Conservation (phyloP, 2,113 vertebrate genomes). For the Loxodonta africana region DNA sequence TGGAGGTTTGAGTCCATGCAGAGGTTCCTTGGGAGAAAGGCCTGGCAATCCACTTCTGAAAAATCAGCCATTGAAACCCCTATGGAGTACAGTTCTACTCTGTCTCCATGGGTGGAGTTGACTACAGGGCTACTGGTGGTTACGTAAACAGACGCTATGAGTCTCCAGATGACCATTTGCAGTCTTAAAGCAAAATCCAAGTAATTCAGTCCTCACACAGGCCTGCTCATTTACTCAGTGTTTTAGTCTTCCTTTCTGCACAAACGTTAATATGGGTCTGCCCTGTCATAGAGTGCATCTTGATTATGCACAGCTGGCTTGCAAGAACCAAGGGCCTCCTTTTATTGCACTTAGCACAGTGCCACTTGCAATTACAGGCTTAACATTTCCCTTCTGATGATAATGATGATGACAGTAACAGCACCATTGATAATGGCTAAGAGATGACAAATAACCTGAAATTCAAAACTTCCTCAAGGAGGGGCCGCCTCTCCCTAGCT, state of each 20-base stretch:
- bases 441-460: slow-evolving; percentile 66
- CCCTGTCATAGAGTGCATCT: neutral
- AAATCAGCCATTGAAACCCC: too few species aligned
- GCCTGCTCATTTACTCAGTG: neutral
- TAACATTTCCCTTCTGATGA: slow-evolving; percentile 67
- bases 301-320: slow-evolving; percentile 60
- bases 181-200: neutral
- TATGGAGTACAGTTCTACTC: too few species aligned
- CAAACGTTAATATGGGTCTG: neutral
- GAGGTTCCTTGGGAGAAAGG: too few species aligned
- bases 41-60: too few species aligned
- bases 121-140: too few species aligned
- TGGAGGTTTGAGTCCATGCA: too few species aligned
- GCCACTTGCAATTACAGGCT: slow-evolving; percentile 64
- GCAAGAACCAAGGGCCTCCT: slow-evolving; percentile 44
- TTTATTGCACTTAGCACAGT: slow-evolving; percentile 45
- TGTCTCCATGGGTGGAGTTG: too few species aligned
- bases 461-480: slow-evolving; percentile 59
- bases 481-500: neutral
- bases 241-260: neutral
- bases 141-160: neutral
- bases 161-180: neutral
- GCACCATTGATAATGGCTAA: slow-evolving; percentile 45
- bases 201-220: neutral
- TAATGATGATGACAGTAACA: slow-evolving; percentile 65